Evolutionary conservation across 1,140 invertebrate genomes (phyloP).

Genomic region (Drosophila nigrodunni): DNA sequence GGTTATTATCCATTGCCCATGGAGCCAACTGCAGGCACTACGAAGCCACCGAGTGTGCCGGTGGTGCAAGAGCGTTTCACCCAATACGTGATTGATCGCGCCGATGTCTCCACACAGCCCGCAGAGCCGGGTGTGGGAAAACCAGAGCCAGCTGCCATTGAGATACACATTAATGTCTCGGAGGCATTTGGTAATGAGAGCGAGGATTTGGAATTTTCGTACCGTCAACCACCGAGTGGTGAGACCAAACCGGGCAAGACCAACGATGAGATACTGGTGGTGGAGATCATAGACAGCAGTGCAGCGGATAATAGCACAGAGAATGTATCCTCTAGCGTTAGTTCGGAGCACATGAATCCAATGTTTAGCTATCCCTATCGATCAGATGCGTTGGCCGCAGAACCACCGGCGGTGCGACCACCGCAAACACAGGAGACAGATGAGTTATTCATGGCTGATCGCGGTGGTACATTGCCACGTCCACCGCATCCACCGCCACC

Average conservation of each 20-base stretch:
- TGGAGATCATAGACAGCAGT: slow-evolving; percentile 77
- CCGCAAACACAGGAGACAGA: slow-evolving; percentile 53
- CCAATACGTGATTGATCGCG: slow-evolving; percentile 78
- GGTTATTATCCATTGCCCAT: slow-evolving; percentile 55
- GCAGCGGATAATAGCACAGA: slow-evolving; percentile 33
- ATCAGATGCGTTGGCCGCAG: slow-evolving; percentile 23
- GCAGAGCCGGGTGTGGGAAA: slow-evolving; percentile 48
- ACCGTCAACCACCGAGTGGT: slow-evolving; percentile 55
- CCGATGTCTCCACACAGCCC: slow-evolving; percentile 74
- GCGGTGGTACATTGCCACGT: slow-evolving; percentile 39
- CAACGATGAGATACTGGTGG: slow-evolving; percentile 78
- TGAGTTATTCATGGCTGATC: slow-evolving; percentile 77
- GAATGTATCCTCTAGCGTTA: slow-evolving; percentile 16
- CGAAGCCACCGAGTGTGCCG: slow-evolving; percentile 36
- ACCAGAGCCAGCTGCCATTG: slow-evolving; percentile 78
- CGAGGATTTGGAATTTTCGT: slow-evolving; percentile 80
- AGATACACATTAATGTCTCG: slow-evolving; percentile 83
- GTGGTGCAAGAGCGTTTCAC: slow-evolving; percentile 72
- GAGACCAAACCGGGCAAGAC: slow-evolving; percentile 7
- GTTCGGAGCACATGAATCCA: slow-evolving; percentile 51
- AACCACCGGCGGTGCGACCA: slow-evolving; percentile 50
- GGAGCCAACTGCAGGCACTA: slow-evolving; percentile 48
- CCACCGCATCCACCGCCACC: slow-evolving; percentile 55
- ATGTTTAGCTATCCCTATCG: slow-evolving; percentile 63
- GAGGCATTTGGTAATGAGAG: slow-evolving; percentile 78